Evolutionary conservation across 2,797 vertebrate genomes (phyloP).

Genomic region (Labroides dimidiatus): DNA sequence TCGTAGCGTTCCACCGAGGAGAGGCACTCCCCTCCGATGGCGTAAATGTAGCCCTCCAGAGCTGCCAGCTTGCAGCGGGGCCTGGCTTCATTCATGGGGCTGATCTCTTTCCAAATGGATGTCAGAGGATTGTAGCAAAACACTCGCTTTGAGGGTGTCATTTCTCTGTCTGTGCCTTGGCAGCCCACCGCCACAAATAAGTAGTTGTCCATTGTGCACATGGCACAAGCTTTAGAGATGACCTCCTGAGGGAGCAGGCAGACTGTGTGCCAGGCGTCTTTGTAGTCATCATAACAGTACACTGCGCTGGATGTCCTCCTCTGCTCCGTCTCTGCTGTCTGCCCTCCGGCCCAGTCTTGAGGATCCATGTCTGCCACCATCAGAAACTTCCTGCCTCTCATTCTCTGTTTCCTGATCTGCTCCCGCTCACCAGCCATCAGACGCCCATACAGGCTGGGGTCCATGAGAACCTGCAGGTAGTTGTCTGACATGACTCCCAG

Average conservation of each 20-base stretch:
- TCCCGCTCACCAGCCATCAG: conserved; percentile 89
- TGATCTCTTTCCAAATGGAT: conserved; percentile 91
- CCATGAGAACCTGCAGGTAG: conserved; percentile 91
- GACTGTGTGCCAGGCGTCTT: conserved; percentile 86
- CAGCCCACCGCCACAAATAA: conserved; percentile 92
- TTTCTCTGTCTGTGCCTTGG: conserved; percentile 71
- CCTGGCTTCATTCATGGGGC: conserved; percentile 91
- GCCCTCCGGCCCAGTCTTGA: conserved; percentile 70
- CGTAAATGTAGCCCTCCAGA: conserved; percentile 91
- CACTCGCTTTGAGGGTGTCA: conserved; percentile 88
- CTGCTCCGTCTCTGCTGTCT: conserved; percentile 37
- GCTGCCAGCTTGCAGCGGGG: conserved; percentile 92
- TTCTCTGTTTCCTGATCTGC: conserved; percentile 84
- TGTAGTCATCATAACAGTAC: conserved; percentile 88
- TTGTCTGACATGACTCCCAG: conserved; percentile 93
- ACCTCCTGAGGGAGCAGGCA: conserved; percentile 87
- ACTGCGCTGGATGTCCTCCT: conserved; percentile 79
- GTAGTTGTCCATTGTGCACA: conserved; percentile 96
- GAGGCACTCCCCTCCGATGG: conserved; percentile 94
- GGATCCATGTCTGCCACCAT: conserved; percentile 87
- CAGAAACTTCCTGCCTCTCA: conserved; percentile 82
- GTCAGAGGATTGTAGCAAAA: conserved; percentile 95
- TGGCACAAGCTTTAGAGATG: conserved; percentile 87
- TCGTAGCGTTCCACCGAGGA: conserved; percentile 92
- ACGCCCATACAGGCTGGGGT: conserved; percentile 83